Evolutionary conservation across 2,888 invertebrate genomes (phyloP).

Genomic region (Protodeltote pygarga): DNA sequence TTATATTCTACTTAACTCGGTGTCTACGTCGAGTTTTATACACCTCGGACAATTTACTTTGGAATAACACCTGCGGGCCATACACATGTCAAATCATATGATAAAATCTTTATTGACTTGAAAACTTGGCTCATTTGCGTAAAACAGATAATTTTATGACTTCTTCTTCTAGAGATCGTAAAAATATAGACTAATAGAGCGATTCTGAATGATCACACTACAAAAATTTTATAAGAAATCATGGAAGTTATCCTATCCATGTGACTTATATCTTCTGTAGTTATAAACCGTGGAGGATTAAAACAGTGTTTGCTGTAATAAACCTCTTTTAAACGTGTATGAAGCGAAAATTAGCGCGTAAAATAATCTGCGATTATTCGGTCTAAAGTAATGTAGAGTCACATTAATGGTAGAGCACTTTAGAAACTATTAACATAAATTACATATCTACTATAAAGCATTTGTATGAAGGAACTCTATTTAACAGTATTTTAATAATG

Average conservation of each 20-base stretch:
- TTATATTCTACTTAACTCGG: constrained; percentile 84
- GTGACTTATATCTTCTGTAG: no score
- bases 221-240: constrained; percentile 13
- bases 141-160: constrained; percentile 15
- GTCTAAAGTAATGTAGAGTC: constrained; percentile 20
- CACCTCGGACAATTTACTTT: constrained; percentile 51
- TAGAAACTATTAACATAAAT: no score
- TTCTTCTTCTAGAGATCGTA: constrained; percentile 20
- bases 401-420: constrained; percentile 7
- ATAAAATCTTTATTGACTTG: constrained; percentile 44
- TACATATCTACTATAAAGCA: no score
- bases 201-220: constrained; percentile 46
- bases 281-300: no score
- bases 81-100: constrained; percentile 47
- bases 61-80: constrained; percentile 44
- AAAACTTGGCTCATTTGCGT: constrained; percentile 15
- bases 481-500: no score
- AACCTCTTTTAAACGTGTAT: constrained; percentile 37
- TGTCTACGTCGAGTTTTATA: constrained; percentile 59
- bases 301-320: no score
- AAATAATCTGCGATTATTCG: constrained; percentile 47
- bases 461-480: no score
- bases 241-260: no score
- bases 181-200: constrained; percentile 10
- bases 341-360: constrained; percentile 42